Evolutionary conservation across 2,797 vertebrate species (phyloP), one percentile per base, ranked within the genome.

Genomic region (Artibeus jamaicensis): DNA sequence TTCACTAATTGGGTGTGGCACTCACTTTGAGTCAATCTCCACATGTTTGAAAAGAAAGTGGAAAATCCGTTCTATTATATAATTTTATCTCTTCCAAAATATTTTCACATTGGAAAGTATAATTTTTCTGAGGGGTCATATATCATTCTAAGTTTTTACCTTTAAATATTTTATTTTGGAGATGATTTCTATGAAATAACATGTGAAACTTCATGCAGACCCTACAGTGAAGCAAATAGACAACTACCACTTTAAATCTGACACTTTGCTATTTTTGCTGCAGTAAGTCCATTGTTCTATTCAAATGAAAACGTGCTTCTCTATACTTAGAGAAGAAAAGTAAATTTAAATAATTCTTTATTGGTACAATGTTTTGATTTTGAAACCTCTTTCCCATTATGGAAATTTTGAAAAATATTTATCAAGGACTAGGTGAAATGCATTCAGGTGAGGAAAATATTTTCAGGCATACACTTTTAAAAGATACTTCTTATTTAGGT

Each of bases 141-240:
- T 83, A 94, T 89, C 6, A 79, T 91, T 95, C 95, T 65, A 79
- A 97, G 89, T 95, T 97, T 90, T 92, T 88, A 18, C 10, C 24
- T 77, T 92, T 98, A 97, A 97, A 83, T 90, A 90, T 97, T 93
- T 98, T 98, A 97, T 96, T 97, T 98, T 97, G 94, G 70, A 96
- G 97, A 87, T 97, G 92, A 98, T 97, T 97, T 98, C 89, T 97
- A 95, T 96, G 93, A 96, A 89, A 96, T 85, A 81, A 96, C 89
- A 89, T 48, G 39, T 77, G 59, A 86, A 97, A 97, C 88, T 77
- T 87, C 81, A 95, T 42, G 92, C 97, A 89, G 9, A 94, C 76
- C 90, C 77, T 96, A 85, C 84, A 95, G 93, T 86, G 93, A 78
- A 91, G 42, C 84, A 97, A 97, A 91, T n/a, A 93, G 77, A 97